These are phyloP conservation scores for Cataglyphis hispanica DNA, from an alignment of 1,140 invertebrate genomes.

Conservation along the genomic window DNA sequence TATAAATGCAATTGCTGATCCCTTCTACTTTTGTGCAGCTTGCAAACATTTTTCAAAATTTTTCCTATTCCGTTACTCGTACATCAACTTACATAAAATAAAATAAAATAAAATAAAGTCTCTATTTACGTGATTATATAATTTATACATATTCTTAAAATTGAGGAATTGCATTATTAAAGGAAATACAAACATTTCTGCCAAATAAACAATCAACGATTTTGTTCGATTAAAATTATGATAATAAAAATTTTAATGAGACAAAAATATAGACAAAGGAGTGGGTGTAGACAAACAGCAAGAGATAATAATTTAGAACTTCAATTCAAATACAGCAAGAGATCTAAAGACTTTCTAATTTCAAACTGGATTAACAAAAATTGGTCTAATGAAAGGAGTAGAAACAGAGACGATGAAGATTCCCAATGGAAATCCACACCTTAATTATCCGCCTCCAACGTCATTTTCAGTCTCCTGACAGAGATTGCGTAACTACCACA, in stretches of 20 bases:
- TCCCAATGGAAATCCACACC: constrained; percentile 60
- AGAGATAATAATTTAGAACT: not conserved
- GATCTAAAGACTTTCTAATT: not conserved
- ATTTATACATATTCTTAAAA: too few relatives aligned
- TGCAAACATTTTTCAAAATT: too few relatives aligned
- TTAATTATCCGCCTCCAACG: constrained; percentile 31
- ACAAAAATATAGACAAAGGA: not conserved
- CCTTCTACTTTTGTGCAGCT: not conserved
- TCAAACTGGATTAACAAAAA: constrained; percentile 45
- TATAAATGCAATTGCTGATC: constrained; percentile 56
- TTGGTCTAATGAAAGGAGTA: constrained; percentile 52
- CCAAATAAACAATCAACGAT: not conserved
- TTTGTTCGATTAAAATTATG: not conserved
- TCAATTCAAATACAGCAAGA: not conserved
- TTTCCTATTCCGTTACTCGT: too few relatives aligned
- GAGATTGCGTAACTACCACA: constrained; percentile 41
- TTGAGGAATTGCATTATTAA: not conserved
- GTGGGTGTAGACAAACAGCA: not conserved
- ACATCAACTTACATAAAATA: too few relatives aligned
- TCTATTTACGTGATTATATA: too few relatives aligned
- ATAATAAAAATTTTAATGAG: not conserved
- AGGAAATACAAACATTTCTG: not conserved
- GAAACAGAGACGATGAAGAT: constrained; percentile 22
- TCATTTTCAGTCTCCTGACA: constrained; percentile 38
- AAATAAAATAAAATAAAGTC: too few relatives aligned